Conservation (phyloP, 2,113 vertebrate species). For the Dromiciops gliroides region DNA sequence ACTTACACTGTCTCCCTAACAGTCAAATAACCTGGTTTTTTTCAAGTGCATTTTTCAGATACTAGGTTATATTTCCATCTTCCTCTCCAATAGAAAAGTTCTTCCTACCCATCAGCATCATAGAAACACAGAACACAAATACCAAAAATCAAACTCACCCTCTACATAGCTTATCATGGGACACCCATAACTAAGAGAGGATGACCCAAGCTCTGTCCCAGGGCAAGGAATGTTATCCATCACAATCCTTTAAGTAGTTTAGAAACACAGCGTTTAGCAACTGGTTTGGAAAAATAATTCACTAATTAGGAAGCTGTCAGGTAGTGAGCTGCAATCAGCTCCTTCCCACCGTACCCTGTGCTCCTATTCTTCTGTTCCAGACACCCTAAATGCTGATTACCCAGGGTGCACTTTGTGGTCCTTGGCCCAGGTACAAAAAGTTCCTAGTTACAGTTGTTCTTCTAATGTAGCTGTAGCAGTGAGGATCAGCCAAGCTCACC, state of each 20-base stretch:
- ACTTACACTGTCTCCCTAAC: neutral
- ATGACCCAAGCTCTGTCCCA: neutral
- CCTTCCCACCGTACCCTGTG: neutral
- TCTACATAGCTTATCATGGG: neutral
- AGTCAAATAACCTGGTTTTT: neutral
- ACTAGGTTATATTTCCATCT: neutral
- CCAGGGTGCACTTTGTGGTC: neutral
- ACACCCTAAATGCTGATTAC: neutral
- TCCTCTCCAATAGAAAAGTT: constrained; percentile 9
- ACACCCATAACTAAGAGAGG: neutral
- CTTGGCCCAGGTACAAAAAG: neutral
- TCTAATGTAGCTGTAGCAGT: neutral
- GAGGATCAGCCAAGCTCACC: neutral
- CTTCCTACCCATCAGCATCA: neutral
- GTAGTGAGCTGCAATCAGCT: neutral
- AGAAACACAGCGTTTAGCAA: neutral
- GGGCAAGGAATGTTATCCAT: neutral
- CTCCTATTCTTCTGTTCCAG: neutral
- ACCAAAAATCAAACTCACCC: neutral
- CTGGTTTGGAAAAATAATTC: neutral
- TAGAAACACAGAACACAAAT: neutral
- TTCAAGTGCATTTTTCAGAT: neutral
- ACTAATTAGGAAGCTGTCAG: neutral
- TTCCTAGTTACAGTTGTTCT: neutral
- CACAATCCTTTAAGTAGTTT: neutral